Percentiles rank a stretch among this genome's conserved stretches.
Conservation (phyloP, 2,113 vertebrate genomes). For the Heterotilapia buettikoferi region DNA sequence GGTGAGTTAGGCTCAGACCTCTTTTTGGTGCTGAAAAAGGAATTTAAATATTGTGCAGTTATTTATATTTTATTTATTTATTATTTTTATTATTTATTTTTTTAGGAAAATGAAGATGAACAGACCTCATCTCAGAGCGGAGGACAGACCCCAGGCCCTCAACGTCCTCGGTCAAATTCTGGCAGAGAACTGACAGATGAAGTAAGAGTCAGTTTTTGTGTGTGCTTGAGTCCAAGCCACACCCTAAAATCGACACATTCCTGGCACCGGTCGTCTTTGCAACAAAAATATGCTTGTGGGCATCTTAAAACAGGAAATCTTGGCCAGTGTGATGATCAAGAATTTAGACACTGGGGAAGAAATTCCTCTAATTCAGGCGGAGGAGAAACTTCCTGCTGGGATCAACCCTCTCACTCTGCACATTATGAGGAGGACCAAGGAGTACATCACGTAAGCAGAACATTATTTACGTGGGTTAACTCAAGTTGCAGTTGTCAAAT, state of each 20-base stretch:
- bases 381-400: conserved; percentile 95
- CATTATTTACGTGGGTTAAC: neutral
- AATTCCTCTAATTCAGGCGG: conserved; percentile 94
- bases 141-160: conserved; percentile 82
- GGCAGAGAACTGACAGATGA: conserved; percentile 97
- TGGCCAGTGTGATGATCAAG: conserved; percentile 99
- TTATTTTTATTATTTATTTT: neutral
- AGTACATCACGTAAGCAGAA: conserved; percentile 88
- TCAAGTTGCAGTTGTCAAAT: neutral
- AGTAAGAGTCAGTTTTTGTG: conserved; percentile 62
- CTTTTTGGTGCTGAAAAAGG: neutral
- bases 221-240: neutral
- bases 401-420: conserved; percentile 96
- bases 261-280: neutral
- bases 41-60: neutral
- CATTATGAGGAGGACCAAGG: conserved; percentile 98
- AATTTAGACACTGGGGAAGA: conserved; percentile 98
- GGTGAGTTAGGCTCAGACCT: conserved; percentile 62
- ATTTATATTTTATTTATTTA: neutral
- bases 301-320: conserved; percentile 82
- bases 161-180: conserved; percentile 93
- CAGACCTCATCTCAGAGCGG: conserved; percentile 63
- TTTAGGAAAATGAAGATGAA: conserved; percentile 90
- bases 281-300: neutral
- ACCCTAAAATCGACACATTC: neutral